phyloP scores from a whole-genome alignment of 1,140 invertebrate genomes.

The Eufriesea mexicana region DNA sequence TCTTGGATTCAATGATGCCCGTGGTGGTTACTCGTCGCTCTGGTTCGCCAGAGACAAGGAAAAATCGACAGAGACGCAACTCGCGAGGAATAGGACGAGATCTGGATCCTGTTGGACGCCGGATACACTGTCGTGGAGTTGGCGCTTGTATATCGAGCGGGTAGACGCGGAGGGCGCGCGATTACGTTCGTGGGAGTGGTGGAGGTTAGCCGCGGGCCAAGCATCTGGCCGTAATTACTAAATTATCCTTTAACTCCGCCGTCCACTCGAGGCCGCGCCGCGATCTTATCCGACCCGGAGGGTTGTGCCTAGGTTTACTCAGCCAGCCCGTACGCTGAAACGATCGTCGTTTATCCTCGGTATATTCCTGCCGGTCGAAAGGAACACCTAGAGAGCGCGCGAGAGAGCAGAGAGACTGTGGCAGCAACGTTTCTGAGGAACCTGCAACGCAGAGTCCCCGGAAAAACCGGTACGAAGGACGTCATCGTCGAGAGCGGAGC shows the following conservation, averaged over 20 bases:
- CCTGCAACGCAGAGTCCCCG: slow-evolving; percentile 25
- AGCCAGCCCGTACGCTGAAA: slow-evolving; percentile 47
- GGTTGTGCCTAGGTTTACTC: slow-evolving; percentile 68
- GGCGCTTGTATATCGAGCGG: neutral
- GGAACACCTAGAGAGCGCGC: neutral
- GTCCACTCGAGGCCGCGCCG: slow-evolving; percentile 64
- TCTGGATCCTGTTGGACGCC: neutral
- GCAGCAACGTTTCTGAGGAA: neutral
- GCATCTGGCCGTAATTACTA: slow-evolving; percentile 71
- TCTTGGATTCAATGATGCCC: no score
- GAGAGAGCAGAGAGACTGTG: neutral
- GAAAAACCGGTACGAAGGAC: slow-evolving; percentile 27
- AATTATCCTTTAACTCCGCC: slow-evolving; percentile 70
- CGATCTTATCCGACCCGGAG: slow-evolving; percentile 65
- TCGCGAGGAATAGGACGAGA: neutral
- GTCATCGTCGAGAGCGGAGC: slow-evolving; percentile 28
- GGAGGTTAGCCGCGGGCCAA: slow-evolving; percentile 58
- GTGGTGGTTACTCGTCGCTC: no score
- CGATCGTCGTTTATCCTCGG: slow-evolving; percentile 64
- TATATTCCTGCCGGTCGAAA: slow-evolving; percentile 16
- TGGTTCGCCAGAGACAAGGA: no score
- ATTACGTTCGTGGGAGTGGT: slow-evolving; percentile 60
- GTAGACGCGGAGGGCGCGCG: slow-evolving; percentile 9
- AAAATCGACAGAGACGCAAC: no score
- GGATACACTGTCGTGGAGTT: neutral